Percentiles rank a stretch among this genome's conserved stretches.
phyloP scores from a whole-genome alignment of 37 sponge, comb jelly and placozoan genomes.

The Oopsacas minuta region DNA sequence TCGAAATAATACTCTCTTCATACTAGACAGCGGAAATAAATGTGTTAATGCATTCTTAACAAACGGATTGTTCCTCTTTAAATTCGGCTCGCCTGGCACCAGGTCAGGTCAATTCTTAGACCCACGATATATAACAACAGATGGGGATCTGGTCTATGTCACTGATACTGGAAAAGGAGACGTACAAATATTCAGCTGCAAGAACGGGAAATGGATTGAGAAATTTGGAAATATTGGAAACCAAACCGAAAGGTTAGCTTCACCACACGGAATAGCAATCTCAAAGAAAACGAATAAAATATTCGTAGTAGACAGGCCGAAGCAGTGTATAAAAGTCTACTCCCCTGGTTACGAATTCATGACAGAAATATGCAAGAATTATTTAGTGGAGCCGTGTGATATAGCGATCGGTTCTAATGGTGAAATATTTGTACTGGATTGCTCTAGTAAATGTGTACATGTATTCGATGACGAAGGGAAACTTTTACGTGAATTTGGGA shows the following conservation, averaged over 20 bases:
- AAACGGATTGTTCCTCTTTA: not conserved
- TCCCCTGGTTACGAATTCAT: not conserved
- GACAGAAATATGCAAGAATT: not conserved
- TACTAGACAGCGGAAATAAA: not conserved
- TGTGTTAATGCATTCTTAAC: constrained; percentile 4
- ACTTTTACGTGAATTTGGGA: not conserved
- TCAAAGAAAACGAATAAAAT: not conserved
- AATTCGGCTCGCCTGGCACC: not conserved
- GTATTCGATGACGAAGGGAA: not conserved
- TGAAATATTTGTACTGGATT: not conserved
- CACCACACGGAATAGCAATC: not conserved
- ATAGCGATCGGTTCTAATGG: not conserved
- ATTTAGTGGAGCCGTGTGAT: not conserved
- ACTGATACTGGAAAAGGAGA: not conserved
- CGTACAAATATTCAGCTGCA: not conserved
- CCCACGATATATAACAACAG: not conserved
- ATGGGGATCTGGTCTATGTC: not conserved
- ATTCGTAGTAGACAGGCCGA: not conserved
- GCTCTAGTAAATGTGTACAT: not conserved
- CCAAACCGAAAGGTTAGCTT: not conserved
- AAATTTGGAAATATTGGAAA: not conserved
- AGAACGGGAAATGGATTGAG: not conserved
- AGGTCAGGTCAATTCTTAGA: not conserved
- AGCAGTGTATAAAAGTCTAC: not conserved
- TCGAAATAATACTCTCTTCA: not conserved